phyloP scores from a whole-genome alignment of 2,113 vertebrate genomes.

The Piprites chloris region DNA sequence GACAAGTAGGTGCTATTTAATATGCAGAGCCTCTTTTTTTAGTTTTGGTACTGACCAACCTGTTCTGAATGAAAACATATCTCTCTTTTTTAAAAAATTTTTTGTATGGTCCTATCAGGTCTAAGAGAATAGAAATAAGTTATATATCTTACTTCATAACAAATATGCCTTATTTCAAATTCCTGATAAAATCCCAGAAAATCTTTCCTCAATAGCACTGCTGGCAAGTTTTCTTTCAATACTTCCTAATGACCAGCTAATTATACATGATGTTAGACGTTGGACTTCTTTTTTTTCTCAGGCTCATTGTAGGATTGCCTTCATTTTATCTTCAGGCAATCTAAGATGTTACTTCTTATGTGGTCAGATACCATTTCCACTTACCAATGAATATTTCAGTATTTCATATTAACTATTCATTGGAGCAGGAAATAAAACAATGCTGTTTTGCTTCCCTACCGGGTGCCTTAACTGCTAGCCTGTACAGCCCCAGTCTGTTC shows the following conservation, averaged over 20 bases:
- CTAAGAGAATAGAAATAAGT: neutral
- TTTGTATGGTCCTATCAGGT: neutral
- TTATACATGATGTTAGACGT: neutral
- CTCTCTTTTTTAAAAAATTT: too few relatives aligned
- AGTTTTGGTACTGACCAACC: neutral
- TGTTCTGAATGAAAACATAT: neutral
- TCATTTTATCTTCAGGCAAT: neutral
- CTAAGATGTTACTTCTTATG: neutral
- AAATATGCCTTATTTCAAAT: neutral
- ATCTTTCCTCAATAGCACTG: neutral
- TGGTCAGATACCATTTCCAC: neutral
- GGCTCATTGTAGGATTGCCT: neutral
- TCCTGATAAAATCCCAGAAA: neutral
- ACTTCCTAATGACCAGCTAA: neutral
- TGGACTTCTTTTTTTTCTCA: neutral
- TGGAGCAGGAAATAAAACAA: neutral
- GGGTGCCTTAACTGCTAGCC: neutral
- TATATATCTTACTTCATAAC: neutral
- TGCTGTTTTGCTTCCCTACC: neutral
- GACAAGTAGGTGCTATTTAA: neutral
- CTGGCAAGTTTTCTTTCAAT: neutral
- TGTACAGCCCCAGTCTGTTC: neutral
- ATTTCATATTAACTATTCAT: constrained; percentile 5
- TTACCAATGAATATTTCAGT: constrained; percentile 21
- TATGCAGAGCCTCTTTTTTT: neutral